A percentile compares a stretch with the other conserved stretches of the same genome.
These are phyloP conservation scores for Hylaeus volcanicus DNA, from an alignment of 1,140 invertebrate species.

Conservation along the genomic window DNA sequence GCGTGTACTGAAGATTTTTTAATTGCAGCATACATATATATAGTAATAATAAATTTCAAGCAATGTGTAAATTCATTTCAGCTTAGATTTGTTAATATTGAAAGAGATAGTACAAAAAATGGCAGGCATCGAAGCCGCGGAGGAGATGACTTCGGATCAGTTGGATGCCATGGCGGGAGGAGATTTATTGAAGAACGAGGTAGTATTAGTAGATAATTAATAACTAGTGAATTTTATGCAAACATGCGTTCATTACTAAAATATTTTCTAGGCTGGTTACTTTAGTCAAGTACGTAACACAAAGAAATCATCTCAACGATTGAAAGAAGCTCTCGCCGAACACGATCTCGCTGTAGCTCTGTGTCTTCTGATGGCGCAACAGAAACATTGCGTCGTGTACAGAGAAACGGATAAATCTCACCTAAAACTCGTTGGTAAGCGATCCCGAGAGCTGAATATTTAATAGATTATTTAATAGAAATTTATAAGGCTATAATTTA, in stretches of 20 bases:
- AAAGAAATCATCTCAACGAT: slow-evolving; percentile 95
- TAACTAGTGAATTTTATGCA: slow-evolving; percentile 2
- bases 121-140: slow-evolving; percentile 98
- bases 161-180: slow-evolving; percentile 97
- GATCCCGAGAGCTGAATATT: background rate
- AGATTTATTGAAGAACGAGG: slow-evolving; percentile 96
- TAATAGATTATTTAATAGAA: background rate
- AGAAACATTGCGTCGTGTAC: slow-evolving; percentile 96
- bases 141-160: slow-evolving; percentile 98
- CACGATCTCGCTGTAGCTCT: slow-evolving; percentile 96
- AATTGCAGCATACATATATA: slow-evolving; percentile 33
- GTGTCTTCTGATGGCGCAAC: slow-evolving; percentile 97
- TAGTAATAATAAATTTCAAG: background rate
- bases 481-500: slow-evolving; percentile 2
- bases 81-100: slow-evolving; percentile 95
- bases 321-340: slow-evolving; percentile 96
- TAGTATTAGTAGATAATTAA: slow-evolving; percentile 72
- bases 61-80: slow-evolving; percentile 75
- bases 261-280: slow-evolving; percentile 88
- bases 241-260: slow-evolving; percentile 6
- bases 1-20: slow-evolving; percentile 28
- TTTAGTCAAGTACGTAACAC: slow-evolving; percentile 98
- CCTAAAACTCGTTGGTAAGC: slow-evolving; percentile 91
- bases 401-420: slow-evolving; percentile 93
- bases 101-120: slow-evolving; percentile 99